A percentile compares a stretch with the other conserved stretches of the same genome.
Conservation (phyloP, 37 sponge, comb jelly and placozoan species). For the Theonella swinhoei region DNA sequence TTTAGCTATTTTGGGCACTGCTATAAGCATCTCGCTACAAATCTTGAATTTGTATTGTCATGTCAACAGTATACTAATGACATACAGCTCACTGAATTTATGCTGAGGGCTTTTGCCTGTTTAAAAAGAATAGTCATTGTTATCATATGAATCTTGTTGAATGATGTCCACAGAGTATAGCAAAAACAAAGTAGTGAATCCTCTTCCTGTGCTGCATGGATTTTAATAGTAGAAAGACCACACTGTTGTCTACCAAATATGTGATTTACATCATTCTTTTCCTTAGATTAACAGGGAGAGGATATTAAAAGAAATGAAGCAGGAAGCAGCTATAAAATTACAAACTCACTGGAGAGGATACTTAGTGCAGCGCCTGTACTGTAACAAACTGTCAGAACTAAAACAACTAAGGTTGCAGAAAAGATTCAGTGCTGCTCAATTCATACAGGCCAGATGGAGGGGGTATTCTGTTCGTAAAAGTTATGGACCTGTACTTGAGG, state of each 20-base stretch:
- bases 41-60: too few species aligned
- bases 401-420: background rate
- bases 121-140: too few species aligned
- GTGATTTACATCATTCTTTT: background rate
- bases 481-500: background rate
- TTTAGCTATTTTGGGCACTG: too few species aligned
- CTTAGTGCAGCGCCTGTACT: background rate
- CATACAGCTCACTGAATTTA: too few species aligned
- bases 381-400: background rate
- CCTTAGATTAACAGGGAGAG: background rate
- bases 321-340: background rate
- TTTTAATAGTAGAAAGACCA: too few species aligned
- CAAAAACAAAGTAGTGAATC: too few species aligned
- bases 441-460: background rate
- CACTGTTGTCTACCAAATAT: background rate
- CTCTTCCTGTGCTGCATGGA: too few species aligned
- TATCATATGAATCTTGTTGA: too few species aligned
- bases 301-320: background rate
- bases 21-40: too few species aligned
- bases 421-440: background rate
- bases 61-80: too few species aligned
- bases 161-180: too few species aligned
- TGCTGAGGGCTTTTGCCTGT: too few species aligned
- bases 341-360: background rate
- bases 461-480: background rate